Conservation (phyloP, 2,797 vertebrate genomes). For the Lepus oiostolus region DNA sequence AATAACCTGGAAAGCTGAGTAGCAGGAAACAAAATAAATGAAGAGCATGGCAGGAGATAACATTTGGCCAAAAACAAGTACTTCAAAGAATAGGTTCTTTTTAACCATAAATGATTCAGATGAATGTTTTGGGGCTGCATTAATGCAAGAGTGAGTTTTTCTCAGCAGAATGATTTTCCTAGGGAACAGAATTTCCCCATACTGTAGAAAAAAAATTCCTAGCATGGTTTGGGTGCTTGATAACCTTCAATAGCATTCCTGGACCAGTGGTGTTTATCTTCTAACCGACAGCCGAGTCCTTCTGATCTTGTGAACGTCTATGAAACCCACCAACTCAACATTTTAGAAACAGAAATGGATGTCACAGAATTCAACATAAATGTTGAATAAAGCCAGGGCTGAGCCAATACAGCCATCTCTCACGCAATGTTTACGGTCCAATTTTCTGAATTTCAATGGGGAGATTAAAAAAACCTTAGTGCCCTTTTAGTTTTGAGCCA, state of each 20-base stretch:
- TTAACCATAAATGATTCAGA: background rate
- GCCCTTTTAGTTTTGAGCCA: constrained; percentile 30
- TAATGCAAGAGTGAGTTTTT: background rate
- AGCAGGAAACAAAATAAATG: constrained; percentile 52
- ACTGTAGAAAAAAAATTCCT: background rate
- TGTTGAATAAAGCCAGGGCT: background rate
- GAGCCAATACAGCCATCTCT: background rate
- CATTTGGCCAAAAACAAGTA: background rate
- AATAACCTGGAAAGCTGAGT: constrained; percentile 21
- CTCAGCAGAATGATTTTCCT: background rate
- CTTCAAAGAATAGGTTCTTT: constrained; percentile 51
- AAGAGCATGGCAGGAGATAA: constrained; percentile 22
- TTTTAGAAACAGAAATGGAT: background rate
- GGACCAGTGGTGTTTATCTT: background rate
- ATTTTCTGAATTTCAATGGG: background rate
- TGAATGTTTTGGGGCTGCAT: background rate
- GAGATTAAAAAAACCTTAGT: background rate
- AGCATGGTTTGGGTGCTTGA: background rate
- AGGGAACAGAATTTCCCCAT: constrained; percentile 28
- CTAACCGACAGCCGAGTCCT: background rate
- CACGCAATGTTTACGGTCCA: background rate
- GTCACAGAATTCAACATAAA: background rate
- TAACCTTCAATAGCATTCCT: background rate
- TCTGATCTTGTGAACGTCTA: constrained; percentile 40
- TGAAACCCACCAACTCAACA: background rate